phyloP scores from a whole-genome alignment of 2,888 invertebrate species.

The Volucella inanis region DNA sequence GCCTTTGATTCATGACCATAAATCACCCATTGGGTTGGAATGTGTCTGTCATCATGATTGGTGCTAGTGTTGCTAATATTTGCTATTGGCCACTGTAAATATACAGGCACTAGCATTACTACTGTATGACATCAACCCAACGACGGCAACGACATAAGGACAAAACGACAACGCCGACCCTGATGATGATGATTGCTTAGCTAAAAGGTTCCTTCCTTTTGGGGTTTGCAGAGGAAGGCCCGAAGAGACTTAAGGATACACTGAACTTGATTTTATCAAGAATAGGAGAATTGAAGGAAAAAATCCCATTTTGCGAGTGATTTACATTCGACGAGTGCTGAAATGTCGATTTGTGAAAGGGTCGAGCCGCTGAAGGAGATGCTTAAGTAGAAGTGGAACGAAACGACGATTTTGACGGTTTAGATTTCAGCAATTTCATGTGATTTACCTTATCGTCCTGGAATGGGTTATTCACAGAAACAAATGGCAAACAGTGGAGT shows the following conservation, averaged over 20 bases:
- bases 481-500: background rate
- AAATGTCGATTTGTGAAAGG: constrained; percentile 23
- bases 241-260: constrained; percentile 6
- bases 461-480: constrained; percentile 39
- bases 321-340: constrained; percentile 74
- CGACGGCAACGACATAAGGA: background rate
- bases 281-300: constrained; percentile 32
- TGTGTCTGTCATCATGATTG: constrained; percentile 73
- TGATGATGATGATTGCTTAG: constrained; percentile 68
- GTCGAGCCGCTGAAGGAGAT: background rate
- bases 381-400: constrained; percentile 13
- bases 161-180: constrained; percentile 28
- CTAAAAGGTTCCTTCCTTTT: constrained; percentile 64
- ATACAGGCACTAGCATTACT: background rate
- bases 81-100: background rate
- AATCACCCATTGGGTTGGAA: constrained; percentile 69
- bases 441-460: constrained; percentile 60
- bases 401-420: constrained; percentile 58
- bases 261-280: constrained; percentile 47
- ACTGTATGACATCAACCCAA: constrained; percentile 68
- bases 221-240: background rate
- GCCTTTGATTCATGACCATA: constrained; percentile 70
- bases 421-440: constrained; percentile 64
- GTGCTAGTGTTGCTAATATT: constrained; percentile 63
- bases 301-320: constrained; percentile 68